Conservation (phyloP, 2,113 vertebrate genomes). For the Engystomops pustulosus region DNA sequence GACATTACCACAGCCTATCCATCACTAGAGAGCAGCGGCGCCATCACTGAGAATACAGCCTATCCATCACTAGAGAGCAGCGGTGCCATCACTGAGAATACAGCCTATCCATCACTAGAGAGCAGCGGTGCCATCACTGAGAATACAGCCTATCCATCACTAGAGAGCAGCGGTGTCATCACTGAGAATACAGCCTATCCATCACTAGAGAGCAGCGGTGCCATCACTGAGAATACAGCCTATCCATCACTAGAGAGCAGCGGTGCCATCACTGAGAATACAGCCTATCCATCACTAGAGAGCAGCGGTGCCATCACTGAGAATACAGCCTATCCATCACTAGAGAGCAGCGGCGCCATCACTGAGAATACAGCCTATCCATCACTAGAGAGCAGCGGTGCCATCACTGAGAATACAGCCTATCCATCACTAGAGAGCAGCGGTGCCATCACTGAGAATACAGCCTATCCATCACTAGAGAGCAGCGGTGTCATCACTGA, state of each 20-base stretch:
- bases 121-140: neutral
- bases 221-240: neutral
- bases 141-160: too few species aligned
- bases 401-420: neutral
- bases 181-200: too few species aligned
- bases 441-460: neutral
- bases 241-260: neutral
- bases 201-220: too few species aligned
- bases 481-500: neutral
- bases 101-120: neutral
- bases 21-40: neutral
- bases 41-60: neutral
- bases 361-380: neutral
- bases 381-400: neutral
- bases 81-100: neutral
- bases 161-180: neutral
- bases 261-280: neutral
- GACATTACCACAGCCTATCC: neutral
- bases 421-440: neutral
- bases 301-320: neutral
- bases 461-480: neutral
- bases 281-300: neutral
- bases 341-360: neutral
- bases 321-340: neutral
- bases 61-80: neutral